A percentile compares a stretch with the other conserved stretches of the same genome.
These are phyloP conservation scores for Oncorhynchus mykiss DNA, from an alignment of 2,113 vertebrate species.

Conservation along the genomic window DNA sequence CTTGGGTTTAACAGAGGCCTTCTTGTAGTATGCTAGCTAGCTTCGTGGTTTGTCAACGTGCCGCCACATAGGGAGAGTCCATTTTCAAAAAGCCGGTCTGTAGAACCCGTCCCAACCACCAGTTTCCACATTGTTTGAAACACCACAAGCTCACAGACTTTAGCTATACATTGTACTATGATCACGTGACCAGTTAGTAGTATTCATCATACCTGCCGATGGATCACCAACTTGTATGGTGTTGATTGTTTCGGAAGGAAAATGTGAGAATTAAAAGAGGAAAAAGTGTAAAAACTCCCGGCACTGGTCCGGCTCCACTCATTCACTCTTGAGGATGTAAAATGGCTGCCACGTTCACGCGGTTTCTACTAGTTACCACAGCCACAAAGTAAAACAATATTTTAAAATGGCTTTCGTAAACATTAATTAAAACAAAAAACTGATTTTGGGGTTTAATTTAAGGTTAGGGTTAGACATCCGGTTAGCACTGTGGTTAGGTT, in stretches of 20 bases:
- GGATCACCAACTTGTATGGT: slow-evolving; percentile 69
- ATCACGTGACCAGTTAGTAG: slow-evolving; percentile 45
- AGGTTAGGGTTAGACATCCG: slow-evolving; percentile 50
- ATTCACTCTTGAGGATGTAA: slow-evolving; percentile 93
- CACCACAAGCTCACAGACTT: slow-evolving; percentile 54
- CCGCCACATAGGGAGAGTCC: slow-evolving; percentile 79
- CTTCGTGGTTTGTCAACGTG: slow-evolving; percentile 71
- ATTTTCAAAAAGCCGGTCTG: slow-evolving; percentile 83
- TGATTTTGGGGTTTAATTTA: no score
- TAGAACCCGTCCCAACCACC: slow-evolving; percentile 70
- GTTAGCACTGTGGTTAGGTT: slow-evolving; percentile 37
- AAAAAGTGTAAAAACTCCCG: slow-evolving; percentile 82
- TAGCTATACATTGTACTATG: slow-evolving; percentile 39
- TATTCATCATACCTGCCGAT: slow-evolving; percentile 76
- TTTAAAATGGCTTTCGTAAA: no score
- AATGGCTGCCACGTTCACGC: slow-evolving; percentile 89
- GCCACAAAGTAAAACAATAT: no score
- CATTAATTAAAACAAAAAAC: no score
- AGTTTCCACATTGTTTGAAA: slow-evolving; percentile 76
- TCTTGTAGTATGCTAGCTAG: slow-evolving; percentile 30
- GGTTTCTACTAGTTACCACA: no score
- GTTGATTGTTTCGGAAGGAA: slow-evolving; percentile 72
- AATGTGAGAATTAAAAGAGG: slow-evolving; percentile 71
- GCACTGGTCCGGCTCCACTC: slow-evolving; percentile 86
- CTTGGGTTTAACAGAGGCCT: slow-evolving; percentile 29